Evolutionary conservation across 1,140 invertebrate species (phyloP), one percentile per base, ranked within the genome.

Genomic region (Pomacea maculata): DNA sequence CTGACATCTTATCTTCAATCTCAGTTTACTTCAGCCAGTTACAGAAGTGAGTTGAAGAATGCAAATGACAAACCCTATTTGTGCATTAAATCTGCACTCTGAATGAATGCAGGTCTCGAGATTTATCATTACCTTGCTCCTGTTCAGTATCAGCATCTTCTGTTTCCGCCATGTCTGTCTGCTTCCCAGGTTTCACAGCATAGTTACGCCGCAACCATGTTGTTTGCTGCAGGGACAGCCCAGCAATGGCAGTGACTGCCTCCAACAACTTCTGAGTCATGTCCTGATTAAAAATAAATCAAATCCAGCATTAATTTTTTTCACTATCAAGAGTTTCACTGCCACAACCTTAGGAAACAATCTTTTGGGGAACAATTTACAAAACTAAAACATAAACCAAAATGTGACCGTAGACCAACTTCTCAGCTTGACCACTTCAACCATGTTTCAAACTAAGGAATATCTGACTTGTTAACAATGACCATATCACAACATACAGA

Each of bases 131-230:
- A 70, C 55, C 19, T 85, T 82, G 74, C 21, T 83, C 86, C 34
- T 77, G 80, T 14, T 87, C 85, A 45, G 78, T 82, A 34, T 87
- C 86, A 2, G 78, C 83, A n/a, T 90, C 88, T 29, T 89, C 87
- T 9, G 81, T 80, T 52, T 89, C 88, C 55, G 80, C 81, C 71
- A 83, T 83, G 29, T 89, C 88, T 34, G 82, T 87, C 84, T 91
- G 89, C 87, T 96, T 95, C 12, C 88, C 88, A 21, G 89, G 87
- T 84, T 95, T 94, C 1, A 98, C 97, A 81, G 96, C 95, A 76
- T 97, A 92, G 90, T 97, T 97, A 84, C 96, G 93, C 85, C 96
- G 92, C 61, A 98, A 88, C 97, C 97, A 98, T 2, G 96, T 97
- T 3, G 96, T 97, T 88, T 97, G 96, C 88, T 97, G 96, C 76